Conservation (phyloP, 2,797 vertebrate genomes). For the Amblyopsis hoosieri region DNA sequence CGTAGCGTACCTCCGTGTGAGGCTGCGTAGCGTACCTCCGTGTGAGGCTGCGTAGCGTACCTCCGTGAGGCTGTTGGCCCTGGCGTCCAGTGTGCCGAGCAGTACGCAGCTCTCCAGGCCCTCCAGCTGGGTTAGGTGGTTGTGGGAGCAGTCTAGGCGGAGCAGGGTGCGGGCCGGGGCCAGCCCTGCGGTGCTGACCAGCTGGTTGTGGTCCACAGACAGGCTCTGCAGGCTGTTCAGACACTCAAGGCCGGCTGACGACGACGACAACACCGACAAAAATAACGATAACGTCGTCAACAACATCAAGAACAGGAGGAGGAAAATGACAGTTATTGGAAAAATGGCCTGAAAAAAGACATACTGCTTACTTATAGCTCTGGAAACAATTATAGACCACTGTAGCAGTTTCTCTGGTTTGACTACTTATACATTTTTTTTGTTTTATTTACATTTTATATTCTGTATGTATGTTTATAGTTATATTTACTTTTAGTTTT, state of each 20-base stretch:
- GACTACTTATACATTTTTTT: too few relatives aligned
- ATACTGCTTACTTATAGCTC: too few relatives aligned
- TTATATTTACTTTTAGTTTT: too few relatives aligned
- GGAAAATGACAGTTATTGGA: not conserved
- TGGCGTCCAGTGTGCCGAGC: conserved; percentile 86
- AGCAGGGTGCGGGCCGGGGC: conserved; percentile 79
- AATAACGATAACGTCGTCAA: conserved; percentile 17
- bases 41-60: conserved; percentile 54
- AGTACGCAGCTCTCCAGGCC: conserved; percentile 87
- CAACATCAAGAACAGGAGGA: not conserved
- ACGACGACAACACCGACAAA: conserved; percentile 32
- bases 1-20: too few relatives aligned
- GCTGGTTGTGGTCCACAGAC: conserved; percentile 88
- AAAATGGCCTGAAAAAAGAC: too few relatives aligned
- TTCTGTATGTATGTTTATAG: too few relatives aligned
- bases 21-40: too few relatives aligned
- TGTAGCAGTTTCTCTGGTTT: too few relatives aligned
- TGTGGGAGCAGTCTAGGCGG: conserved; percentile 89
- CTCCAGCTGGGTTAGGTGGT: conserved; percentile 85
- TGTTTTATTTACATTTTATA: too few relatives aligned
- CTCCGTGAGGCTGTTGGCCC: conserved; percentile 89
- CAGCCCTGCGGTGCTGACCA: conserved; percentile 89
- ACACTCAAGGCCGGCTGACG: conserved; percentile 85
- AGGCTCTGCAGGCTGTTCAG: conserved; percentile 84
- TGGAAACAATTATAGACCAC: too few relatives aligned